Percentiles rank a stretch among this genome's conserved stretches.
phyloP scores from a whole-genome alignment of 2,113 vertebrate species.

The Corydoras sp. region DNA sequence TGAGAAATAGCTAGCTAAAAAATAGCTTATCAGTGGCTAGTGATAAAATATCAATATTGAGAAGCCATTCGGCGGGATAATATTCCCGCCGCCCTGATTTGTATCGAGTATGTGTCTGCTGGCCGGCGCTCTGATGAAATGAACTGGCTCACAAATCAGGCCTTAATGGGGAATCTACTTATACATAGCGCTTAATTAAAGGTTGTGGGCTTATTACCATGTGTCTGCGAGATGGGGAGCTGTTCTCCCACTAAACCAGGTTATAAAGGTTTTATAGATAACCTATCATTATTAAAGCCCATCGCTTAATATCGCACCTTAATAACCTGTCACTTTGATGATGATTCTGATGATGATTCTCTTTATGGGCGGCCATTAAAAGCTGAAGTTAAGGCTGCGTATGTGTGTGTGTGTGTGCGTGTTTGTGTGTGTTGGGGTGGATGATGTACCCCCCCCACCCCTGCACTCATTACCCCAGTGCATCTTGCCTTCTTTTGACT shows the following conservation, averaged over 20 bases:
- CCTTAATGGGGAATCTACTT: slow-evolving; percentile 96
- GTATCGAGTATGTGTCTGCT: slow-evolving; percentile 95
- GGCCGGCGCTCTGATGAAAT: slow-evolving; percentile 84
- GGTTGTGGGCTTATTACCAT: slow-evolving; percentile 99
- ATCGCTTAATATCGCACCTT: slow-evolving; percentile 72
- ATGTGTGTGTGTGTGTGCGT: slow-evolving; percentile 7
- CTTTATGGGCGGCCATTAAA: slow-evolving; percentile 69
- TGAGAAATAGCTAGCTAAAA: slow-evolving; percentile 71
- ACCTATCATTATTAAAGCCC: slow-evolving; percentile 83
- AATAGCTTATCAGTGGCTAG: slow-evolving; percentile 71
- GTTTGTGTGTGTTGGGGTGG: background rate
- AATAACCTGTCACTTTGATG: slow-evolving; percentile 87
- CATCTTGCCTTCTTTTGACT: too few relatives aligned
- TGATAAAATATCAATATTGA: slow-evolving; percentile 87
- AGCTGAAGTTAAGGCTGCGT: slow-evolving; percentile 44
- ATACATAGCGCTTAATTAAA: slow-evolving; percentile 99
- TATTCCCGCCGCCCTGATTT: slow-evolving; percentile 90
- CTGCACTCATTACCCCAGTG: too few relatives aligned
- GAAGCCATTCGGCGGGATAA: slow-evolving; percentile 85
- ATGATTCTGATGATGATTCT: slow-evolving; percentile 71
- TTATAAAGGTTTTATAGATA: slow-evolving; percentile 99
- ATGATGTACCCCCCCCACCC: too few relatives aligned
- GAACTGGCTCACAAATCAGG: slow-evolving; percentile 98
- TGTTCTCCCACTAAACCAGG: slow-evolving; percentile 71
- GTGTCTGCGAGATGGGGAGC: slow-evolving; percentile 89